Evolutionary conservation across 2,113 vertebrate species (phyloP), one percentile per base, ranked within the genome.

Genomic region (Mystacornis crossleyi): DNA sequence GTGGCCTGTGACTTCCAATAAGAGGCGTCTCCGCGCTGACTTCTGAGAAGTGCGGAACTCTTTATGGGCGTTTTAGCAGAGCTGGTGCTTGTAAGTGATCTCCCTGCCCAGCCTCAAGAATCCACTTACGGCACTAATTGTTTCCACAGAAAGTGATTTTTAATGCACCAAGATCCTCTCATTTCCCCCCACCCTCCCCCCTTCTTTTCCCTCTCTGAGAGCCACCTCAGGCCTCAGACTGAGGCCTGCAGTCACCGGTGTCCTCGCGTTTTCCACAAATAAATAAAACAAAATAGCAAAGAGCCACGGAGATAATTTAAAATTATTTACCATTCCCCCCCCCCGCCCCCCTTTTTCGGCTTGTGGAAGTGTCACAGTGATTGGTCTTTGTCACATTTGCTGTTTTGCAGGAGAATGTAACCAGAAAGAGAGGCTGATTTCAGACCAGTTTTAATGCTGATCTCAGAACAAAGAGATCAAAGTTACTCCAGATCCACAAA

Each of bases 41-140:
- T 98, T 98, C 98, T 98, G 95, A 98, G 97, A 97, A 98, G 86
- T 91, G 96, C 90, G 51, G 94, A 96, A 95, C 90, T 96, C 97
- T 97, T 98, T 93, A 98, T 96, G 97, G 97, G 92, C 81, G 24
- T 98, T 97, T 97, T 95, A 98, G 97, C 97, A 47, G 89, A 95
- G 97, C 95, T 88, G 97, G 93, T 93, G 84, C 96, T 97, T 95
- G 94, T 98, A 98, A 98, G 98, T 97, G 97, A 98, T 97, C 96
- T 97, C 78, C 34, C 95, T 94, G 97, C 97, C 95, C 95, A 89
- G 97, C 96, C 81, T 97, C 97, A 95, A 97, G 97, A 97, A 97
- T 74, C 98, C 95, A 98, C 97, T 98, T 97, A 98, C 96, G 54
- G 96, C 98, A 93, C 98, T 98, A 98, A 98, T 98, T 98, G 97